phyloP scores from a whole-genome alignment of 2,888 invertebrate species.

The Epirrhoe alternata region DNA sequence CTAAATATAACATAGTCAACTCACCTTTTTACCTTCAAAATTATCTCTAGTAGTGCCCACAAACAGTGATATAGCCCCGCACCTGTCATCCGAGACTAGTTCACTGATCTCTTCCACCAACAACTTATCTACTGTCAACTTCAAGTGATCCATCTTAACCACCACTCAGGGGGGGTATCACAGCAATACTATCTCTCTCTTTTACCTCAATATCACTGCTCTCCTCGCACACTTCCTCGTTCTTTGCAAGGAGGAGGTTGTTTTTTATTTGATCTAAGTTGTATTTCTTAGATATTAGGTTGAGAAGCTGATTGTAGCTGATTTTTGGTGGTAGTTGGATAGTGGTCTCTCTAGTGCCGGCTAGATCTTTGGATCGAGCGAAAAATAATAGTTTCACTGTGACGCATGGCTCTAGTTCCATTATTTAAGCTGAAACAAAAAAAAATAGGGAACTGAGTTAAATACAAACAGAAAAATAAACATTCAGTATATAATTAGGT shows the following conservation, averaged over 20 bases:
- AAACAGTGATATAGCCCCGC: conserved; percentile 96
- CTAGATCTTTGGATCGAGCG: conserved; percentile 94
- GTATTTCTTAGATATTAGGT: conserved; percentile 85
- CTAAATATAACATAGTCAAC: conserved; percentile 22
- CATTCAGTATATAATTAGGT: no score
- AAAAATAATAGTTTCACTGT: conserved; percentile 93
- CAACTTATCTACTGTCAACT: conserved; percentile 88
- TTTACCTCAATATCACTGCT: conserved; percentile 83
- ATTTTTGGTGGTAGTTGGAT: conserved; percentile 82
- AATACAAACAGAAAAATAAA: no score
- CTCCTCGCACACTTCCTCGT: conserved; percentile 90
- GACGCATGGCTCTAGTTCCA: conserved; percentile 78
- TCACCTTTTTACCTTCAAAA: conserved; percentile 91
- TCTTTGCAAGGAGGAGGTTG: conserved; percentile 91
- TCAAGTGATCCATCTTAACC: conserved; percentile 92
- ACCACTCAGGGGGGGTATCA: conserved; percentile 97
- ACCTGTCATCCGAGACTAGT: conserved; percentile 88
- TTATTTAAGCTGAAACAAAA: conserved; percentile 57
- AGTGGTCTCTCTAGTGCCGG: conserved; percentile 85
- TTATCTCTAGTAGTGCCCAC: conserved; percentile 95
- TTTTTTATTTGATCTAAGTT: conserved; percentile 88
- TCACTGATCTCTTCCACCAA: conserved; percentile 88
- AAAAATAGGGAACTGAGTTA: background rate
- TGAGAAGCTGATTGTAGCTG: conserved; percentile 85
- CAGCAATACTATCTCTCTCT: conserved; percentile 92